These are phyloP conservation scores for Pterostichus madidus DNA, from an alignment of 2,888 invertebrate genomes.

Conservation along the genomic window DNA sequence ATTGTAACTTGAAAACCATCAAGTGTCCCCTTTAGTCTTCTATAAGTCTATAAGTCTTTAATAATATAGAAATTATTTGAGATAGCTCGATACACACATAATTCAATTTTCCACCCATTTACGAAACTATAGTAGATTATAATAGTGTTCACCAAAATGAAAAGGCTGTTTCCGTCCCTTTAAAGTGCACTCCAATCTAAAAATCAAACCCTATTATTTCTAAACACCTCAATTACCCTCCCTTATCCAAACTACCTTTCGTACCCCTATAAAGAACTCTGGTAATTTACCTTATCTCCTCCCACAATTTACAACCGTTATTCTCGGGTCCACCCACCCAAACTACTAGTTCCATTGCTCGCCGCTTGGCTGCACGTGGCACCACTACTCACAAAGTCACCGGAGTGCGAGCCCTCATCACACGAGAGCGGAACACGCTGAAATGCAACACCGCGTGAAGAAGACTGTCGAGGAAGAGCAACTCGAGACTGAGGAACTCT, in stretches of 20 bases:
- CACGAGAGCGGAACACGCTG: constrained; percentile 10
- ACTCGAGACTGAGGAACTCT: constrained; percentile 18
- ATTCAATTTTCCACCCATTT: too few species aligned
- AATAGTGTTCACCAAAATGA: too few species aligned
- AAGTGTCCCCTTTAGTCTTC: too few species aligned
- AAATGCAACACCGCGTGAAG: constrained; percentile 23
- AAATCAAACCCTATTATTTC: constrained; percentile 33
- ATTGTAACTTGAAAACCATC: too few species aligned
- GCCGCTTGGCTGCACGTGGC: constrained; percentile 31
- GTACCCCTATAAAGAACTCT: constrained; percentile 32
- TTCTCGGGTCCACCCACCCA: constrained; percentile 18
- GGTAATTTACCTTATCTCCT: constrained; percentile 46
- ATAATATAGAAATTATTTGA: too few species aligned
- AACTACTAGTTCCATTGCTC: constrained; percentile 5
- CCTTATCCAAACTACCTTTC: constrained; percentile 35
- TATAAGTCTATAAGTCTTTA: too few species aligned
- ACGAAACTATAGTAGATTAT: too few species aligned
- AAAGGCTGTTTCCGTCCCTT: background rate
- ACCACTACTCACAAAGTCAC: constrained; percentile 23
- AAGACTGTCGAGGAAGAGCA: constrained; percentile 9
- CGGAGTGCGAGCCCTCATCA: constrained; percentile 4
- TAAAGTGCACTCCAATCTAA: constrained; percentile 24
- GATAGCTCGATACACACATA: too few species aligned
- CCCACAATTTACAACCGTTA: constrained; percentile 40
- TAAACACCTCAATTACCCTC: constrained; percentile 46